A percentile compares a stretch with the other conserved stretches of the same genome.
Conservation (phyloP, 2,888 invertebrate genomes). For the Hedychridium roseum region DNA sequence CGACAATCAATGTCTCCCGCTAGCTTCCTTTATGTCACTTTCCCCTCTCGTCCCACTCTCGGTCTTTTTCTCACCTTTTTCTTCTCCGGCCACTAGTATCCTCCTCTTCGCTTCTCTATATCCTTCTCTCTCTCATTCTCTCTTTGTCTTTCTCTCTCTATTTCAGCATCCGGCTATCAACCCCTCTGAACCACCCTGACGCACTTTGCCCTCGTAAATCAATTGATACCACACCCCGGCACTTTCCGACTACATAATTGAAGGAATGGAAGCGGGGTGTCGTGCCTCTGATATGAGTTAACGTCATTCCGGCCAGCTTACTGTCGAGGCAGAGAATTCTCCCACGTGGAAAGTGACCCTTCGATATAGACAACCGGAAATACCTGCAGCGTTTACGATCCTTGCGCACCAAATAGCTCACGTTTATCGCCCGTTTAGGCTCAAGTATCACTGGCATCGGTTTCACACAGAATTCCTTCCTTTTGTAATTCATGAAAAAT, state of each 20-base stretch:
- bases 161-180: slow-evolving; percentile 19
- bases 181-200: slow-evolving; percentile 26
- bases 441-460: no score
- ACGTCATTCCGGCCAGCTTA: no score
- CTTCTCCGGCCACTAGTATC: slow-evolving; percentile 4
- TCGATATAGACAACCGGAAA: no score
- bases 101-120: slow-evolving; percentile 6
- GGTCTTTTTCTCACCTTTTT: slow-evolving; percentile 3
- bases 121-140: slow-evolving; percentile 2
- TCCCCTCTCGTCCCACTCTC: neutral
- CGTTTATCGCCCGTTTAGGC: no score
- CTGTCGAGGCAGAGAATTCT: no score
- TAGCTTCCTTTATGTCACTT: neutral
- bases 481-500: no score
- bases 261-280: slow-evolving; percentile 22
- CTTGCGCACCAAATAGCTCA: no score
- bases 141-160: slow-evolving; percentile 1
- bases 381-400: no score
- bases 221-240: slow-evolving; percentile 35
- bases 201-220: slow-evolving; percentile 39
- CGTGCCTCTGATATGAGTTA: no score
- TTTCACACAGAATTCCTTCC: no score
- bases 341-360: no score
- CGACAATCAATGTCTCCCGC: no score
- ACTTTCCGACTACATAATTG: slow-evolving; percentile 37